A percentile compares a stretch with the other conserved stretches of the same genome.
Conservation (phyloP, 2,113 vertebrate genomes). For the Raja brachyura region DNA sequence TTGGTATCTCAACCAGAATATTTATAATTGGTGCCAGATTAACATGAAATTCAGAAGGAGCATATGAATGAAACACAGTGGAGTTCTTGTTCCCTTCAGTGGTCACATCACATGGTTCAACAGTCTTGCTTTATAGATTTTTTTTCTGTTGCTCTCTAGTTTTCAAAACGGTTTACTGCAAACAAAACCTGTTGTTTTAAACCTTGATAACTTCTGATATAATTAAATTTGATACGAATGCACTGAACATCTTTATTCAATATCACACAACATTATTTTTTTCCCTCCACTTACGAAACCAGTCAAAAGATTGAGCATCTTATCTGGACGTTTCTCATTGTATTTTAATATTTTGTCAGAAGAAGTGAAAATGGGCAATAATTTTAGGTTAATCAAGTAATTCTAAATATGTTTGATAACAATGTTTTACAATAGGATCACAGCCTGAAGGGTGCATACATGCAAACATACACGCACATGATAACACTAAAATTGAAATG, state of each 20-base stretch:
- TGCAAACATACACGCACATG: background rate
- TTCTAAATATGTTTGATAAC: background rate
- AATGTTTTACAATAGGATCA: background rate
- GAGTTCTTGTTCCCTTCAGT: background rate
- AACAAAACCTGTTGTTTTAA: background rate
- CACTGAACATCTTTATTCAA: background rate
- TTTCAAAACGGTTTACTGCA: too few relatives aligned
- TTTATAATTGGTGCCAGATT: background rate
- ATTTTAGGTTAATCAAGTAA: background rate
- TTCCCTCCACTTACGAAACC: background rate
- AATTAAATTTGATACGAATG: background rate
- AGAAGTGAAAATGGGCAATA: background rate
- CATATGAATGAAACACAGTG: background rate
- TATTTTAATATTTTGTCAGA: background rate
- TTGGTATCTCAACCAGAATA: background rate
- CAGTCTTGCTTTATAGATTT: background rate
- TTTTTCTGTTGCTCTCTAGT: background rate
- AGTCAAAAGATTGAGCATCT: background rate
- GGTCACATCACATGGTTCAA: background rate
- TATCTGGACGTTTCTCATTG: background rate
- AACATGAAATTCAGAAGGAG: slow-evolving; percentile 7
- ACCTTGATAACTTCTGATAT: background rate
- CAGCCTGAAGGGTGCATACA: background rate
- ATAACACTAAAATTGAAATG: background rate
- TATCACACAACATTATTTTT: background rate